Conservation (phyloP, 1,140 invertebrate species). For the Conus betulinus region DNA sequence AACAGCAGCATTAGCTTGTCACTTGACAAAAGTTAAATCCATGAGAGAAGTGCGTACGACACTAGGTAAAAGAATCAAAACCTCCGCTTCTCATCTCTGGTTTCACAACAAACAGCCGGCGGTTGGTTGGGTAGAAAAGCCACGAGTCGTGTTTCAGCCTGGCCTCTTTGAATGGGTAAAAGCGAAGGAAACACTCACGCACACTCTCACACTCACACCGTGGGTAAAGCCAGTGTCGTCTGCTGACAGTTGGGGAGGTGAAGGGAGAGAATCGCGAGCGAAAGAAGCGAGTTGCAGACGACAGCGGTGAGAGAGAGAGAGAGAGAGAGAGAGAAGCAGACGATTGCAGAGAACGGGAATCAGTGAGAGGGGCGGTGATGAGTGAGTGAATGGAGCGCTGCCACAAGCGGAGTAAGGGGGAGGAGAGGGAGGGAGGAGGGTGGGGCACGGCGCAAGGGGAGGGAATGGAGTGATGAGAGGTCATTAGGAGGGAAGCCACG, state of each 20-base stretch:
- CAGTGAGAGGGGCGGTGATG: neutral
- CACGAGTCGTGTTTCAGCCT: too few species aligned
- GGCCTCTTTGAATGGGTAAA: too few species aligned
- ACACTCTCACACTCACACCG: too few species aligned
- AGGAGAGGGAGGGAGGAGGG: neutral
- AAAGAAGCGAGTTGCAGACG: neutral
- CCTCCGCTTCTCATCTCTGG: too few species aligned
- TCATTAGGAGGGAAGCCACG: neutral
- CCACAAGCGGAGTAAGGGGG: neutral
- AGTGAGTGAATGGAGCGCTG: neutral
- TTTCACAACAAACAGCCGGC: too few species aligned
- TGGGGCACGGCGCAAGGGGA: too few species aligned
- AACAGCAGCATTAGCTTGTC: too few species aligned
- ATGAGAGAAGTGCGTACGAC: too few species aligned
- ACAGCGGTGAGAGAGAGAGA: neutral
- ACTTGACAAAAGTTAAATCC: too few species aligned
- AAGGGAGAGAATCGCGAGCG: neutral
- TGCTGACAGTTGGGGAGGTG: neutral
- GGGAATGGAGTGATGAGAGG: neutral
- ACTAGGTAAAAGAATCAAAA: too few species aligned
- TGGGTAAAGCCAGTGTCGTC: neutral
- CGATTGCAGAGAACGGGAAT: neutral
- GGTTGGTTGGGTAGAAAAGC: too few species aligned
- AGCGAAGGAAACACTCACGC: too few species aligned
- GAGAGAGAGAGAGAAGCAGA: neutral